A percentile compares a stretch with the other conserved stretches of the same genome.
Evolutionary conservation across 2,113 vertebrate species (phyloP).

Genomic region (Tenrec ecaudatus): DNA sequence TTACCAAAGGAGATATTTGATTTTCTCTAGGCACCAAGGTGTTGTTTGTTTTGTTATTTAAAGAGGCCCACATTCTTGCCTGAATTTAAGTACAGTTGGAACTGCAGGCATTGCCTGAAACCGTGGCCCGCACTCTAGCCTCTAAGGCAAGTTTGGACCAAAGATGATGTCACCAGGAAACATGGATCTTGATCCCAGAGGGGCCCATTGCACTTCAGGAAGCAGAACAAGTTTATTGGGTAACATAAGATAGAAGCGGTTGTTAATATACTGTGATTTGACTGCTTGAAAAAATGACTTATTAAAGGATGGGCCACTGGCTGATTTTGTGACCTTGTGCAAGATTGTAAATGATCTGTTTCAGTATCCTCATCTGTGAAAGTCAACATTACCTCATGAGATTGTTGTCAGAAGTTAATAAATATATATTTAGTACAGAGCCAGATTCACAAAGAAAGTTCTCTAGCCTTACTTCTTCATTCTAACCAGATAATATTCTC

Average conservation of each 20-base stretch:
- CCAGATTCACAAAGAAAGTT: background rate
- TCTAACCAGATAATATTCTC: background rate
- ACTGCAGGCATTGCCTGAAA: background rate
- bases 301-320: background rate
- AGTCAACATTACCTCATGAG: background rate
- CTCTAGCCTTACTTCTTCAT: background rate
- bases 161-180: background rate
- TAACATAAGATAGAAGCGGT: background rate
- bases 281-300: background rate
- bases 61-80: background rate
- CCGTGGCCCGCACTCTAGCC: background rate
- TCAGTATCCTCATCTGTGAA: constrained; percentile 31
- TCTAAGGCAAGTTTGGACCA: background rate
- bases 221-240: background rate
- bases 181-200: background rate
- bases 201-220: no score
- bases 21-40: background rate
- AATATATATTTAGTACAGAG: background rate
- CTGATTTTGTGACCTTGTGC: background rate
- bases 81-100: background rate
- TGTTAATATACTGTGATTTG: background rate
- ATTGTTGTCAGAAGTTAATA: background rate
- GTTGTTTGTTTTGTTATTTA: background rate
- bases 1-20: background rate
- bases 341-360: background rate